Base-by-base conservation (phyloP, 2,113 vertebrate species). In the Bombycilla garrulus region DNA sequence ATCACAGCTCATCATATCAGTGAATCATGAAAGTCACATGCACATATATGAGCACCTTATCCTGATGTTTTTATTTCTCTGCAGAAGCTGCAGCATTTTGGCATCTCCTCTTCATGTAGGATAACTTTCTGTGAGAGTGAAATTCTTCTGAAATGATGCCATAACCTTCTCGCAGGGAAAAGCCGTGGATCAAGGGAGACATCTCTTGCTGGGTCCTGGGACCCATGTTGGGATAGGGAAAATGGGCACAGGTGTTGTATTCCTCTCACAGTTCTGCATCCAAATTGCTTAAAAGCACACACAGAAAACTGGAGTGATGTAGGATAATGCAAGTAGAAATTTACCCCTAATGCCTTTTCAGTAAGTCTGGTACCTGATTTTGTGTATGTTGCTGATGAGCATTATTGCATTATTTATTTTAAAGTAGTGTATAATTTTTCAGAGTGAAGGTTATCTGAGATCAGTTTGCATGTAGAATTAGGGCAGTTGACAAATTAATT, bases 371-470 rank as follows among this genome's bases (percentile, higher is more conserved):
- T 69, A 73, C 44, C 48, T 80, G 81, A 92, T 93, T 92, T 72
- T 90, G 48, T 82, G 16, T 38, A 22, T 50, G 31, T 17, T 96
- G 58, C 53, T 2, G 4, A 6, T 72, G 42, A 66, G 62, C 42
- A 83, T 92, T 80, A 93, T 62, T 83, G n/a, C 4, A 83, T 58
- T 21, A 77, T 85, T 86, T 92, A 36, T 88, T 82, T 87, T 82
- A n/a, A 93, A 87, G n/a, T 48, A 44, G 5, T 57, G 25, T 64
- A 72, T 93, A 23, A 11, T 91, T 85, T 81, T 61, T 80, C 38
- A 89, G 15, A 70, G 9, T 31, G 19, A 1, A 3, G 36, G 54
- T 82, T 86, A 42, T 53, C 58, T 42, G 58, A 92, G 66, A 42
- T 93, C n/a, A 60, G 58, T 76, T 73, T 92, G 45, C 20, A 18